Evolutionary conservation across 1,140 invertebrate species (phyloP).

Genomic region (Rhysida immarginata): DNA sequence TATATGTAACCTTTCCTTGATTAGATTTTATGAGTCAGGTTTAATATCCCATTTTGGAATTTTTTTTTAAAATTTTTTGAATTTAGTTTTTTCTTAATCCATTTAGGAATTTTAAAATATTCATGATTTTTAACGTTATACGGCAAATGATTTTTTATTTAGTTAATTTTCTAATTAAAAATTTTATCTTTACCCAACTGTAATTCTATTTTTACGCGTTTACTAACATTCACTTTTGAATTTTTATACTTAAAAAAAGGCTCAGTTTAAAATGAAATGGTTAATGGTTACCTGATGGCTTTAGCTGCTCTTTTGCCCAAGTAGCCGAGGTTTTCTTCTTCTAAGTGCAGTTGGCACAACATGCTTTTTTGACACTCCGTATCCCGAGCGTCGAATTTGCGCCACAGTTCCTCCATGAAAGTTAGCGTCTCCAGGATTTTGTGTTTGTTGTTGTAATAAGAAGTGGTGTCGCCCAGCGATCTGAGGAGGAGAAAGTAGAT

Average conservation of each 20-base stretch:
- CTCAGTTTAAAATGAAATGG: slow-evolving; percentile 8
- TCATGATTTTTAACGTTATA: too few relatives aligned
- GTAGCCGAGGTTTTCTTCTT: slow-evolving; percentile 17
- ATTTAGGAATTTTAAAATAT: too few relatives aligned
- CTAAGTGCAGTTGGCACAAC: slow-evolving; percentile 21
- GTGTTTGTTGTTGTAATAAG: neutral
- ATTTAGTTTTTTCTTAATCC: too few relatives aligned
- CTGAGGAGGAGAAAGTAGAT: neutral
- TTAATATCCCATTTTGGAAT: too few relatives aligned
- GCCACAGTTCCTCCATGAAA: slow-evolving; percentile 15
- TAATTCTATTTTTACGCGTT: too few relatives aligned
- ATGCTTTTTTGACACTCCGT: slow-evolving; percentile 21
- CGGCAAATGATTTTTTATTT: too few relatives aligned
- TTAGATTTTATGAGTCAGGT: too few relatives aligned
- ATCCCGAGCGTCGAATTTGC: slow-evolving; percentile 21
- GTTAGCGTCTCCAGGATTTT: neutral
- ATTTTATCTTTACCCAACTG: too few relatives aligned
- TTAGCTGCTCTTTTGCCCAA: slow-evolving; percentile 17
- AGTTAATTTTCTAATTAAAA: neutral
- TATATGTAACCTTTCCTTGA: too few relatives aligned
- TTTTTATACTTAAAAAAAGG: too few relatives aligned
- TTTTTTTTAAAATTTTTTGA: too few relatives aligned
- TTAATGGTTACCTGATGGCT: slow-evolving; percentile 17
- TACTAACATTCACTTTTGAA: too few relatives aligned
- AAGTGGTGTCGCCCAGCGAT: neutral